Conservation (phyloP, 2,113 vertebrate genomes). For the Apeltes quadracus region DNA sequence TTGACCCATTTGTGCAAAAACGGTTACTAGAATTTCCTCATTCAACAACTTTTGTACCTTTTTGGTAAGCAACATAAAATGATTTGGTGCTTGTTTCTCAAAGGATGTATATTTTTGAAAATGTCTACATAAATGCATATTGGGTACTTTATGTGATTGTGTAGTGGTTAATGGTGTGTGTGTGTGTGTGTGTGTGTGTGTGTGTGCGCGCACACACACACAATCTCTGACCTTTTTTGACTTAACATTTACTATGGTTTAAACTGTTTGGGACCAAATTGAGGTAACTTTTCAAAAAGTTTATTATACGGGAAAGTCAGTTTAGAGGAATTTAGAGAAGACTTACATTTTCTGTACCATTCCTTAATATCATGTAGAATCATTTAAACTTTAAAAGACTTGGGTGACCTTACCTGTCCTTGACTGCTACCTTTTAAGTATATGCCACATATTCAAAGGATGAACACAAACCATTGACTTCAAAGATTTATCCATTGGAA, state of each 20-base stretch:
- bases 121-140: no score
- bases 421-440: background rate
- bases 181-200: no score
- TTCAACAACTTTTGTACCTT: slow-evolving; percentile 1
- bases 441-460: background rate
- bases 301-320: slow-evolving; percentile 24
- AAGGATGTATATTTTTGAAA: no score
- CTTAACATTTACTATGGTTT: slow-evolving; percentile 1
- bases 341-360: background rate
- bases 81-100: background rate
- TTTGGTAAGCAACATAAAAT: background rate
- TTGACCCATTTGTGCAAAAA: slow-evolving; percentile 50
- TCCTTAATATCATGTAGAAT: background rate
- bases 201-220: no score
- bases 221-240: no score
- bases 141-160: no score
- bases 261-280: background rate
- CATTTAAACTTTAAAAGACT: background rate
- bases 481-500: slow-evolving; percentile 47
- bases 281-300: no score
- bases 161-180: no score
- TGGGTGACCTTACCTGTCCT: background rate
- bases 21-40: slow-evolving; percentile 3
- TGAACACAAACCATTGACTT: background rate
- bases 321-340: slow-evolving; percentile 28